phyloP scores from a whole-genome alignment of 2,797 vertebrate species.

The Arrhamphus sclerolepis region DNA sequence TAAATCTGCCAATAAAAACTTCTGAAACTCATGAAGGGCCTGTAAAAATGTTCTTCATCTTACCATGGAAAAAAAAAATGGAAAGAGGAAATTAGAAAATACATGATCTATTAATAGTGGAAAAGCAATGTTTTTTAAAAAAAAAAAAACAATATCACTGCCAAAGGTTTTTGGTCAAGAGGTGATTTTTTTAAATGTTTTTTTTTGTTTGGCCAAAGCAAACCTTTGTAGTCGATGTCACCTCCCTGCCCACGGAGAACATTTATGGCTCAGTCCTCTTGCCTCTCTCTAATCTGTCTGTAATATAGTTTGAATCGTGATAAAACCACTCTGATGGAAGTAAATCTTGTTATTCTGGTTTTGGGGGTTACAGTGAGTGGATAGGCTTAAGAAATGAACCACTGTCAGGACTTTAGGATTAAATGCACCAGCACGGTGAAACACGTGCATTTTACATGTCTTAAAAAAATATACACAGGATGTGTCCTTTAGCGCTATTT shows the following conservation, averaged over 20 bases:
- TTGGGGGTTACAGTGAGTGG: conserved; percentile 48
- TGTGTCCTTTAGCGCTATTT: conserved; percentile 21
- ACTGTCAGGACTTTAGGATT: conserved; percentile 54
- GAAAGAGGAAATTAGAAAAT: too few species aligned
- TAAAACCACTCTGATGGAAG: conserved; percentile 71
- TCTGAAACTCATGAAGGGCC: too few species aligned
- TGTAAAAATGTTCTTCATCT: too few species aligned
- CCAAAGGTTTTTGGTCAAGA: too few species aligned
- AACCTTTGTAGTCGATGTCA: conserved; percentile 16
- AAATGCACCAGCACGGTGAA: conserved; percentile 35
- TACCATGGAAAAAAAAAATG: too few species aligned
- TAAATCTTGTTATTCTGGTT: conserved; percentile 69
- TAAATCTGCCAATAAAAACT: too few species aligned
- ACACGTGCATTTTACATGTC: background rate
- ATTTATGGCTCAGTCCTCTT: conserved; percentile 56
- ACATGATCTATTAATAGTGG: too few species aligned
- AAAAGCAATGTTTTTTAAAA: too few species aligned
- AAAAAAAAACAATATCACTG: too few species aligned
- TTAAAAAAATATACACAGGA: background rate
- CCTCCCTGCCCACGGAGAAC: conserved; percentile 31
- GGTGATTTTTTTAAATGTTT: too few species aligned
- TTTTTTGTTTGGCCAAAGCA: conserved; percentile 26
- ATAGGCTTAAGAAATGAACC: conserved; percentile 58
- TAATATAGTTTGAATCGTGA: conserved; percentile 76
- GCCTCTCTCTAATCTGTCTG: conserved; percentile 65